phyloP scores from a whole-genome alignment of 2,888 invertebrate genomes.

The Marasmarcha lunaedactyla region DNA sequence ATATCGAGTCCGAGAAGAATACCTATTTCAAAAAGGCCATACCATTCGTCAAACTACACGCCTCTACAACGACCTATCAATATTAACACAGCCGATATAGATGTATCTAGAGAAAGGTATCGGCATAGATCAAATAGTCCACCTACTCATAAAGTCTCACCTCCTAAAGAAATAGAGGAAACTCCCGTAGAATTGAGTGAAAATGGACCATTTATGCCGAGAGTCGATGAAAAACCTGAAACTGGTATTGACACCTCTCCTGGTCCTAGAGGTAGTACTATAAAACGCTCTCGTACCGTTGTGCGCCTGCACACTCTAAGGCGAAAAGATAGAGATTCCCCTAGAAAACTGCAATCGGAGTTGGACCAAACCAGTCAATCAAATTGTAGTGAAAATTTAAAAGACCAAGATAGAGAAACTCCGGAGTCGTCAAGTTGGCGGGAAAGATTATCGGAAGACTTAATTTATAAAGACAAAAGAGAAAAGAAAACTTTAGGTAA shows the following conservation, averaged over 20 bases:
- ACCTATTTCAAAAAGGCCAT: slow-evolving; percentile 61
- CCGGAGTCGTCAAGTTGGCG: slow-evolving; percentile 59
- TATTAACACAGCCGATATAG: slow-evolving; percentile 88
- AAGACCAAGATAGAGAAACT: slow-evolving; percentile 11
- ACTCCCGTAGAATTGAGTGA: slow-evolving; percentile 33
- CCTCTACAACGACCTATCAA: slow-evolving; percentile 78
- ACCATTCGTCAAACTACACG: slow-evolving; percentile 47
- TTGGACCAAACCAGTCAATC: slow-evolving; percentile 8
- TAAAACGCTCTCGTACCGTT: slow-evolving; percentile 79
- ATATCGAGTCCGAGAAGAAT: slow-evolving; percentile 53
- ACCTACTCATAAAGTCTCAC: slow-evolving; percentile 15
- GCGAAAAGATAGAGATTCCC: slow-evolving; percentile 58
- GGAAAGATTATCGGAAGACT: slow-evolving; percentile 73
- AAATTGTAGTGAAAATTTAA: slow-evolving; percentile 9
- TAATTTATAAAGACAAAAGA: slow-evolving; percentile 55
- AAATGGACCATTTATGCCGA: slow-evolving; percentile 52
- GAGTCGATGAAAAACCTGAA: slow-evolving; percentile 54
- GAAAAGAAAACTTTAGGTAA: slow-evolving; percentile 79
- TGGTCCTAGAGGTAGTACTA: slow-evolving; percentile 62
- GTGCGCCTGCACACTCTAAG: slow-evolving; percentile 79
- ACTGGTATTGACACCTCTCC: slow-evolving; percentile 54
- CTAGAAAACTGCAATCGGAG: slow-evolving; percentile 35
- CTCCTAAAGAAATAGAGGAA: slow-evolving; percentile 24
- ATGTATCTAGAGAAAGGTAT: slow-evolving; percentile 79
- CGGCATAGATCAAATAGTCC: slow-evolving; percentile 33